Evolutionary conservation across 2,797 vertebrate species (phyloP), one percentile per base, ranked within the genome.

Genomic region (Dallia pectoralis): DNA sequence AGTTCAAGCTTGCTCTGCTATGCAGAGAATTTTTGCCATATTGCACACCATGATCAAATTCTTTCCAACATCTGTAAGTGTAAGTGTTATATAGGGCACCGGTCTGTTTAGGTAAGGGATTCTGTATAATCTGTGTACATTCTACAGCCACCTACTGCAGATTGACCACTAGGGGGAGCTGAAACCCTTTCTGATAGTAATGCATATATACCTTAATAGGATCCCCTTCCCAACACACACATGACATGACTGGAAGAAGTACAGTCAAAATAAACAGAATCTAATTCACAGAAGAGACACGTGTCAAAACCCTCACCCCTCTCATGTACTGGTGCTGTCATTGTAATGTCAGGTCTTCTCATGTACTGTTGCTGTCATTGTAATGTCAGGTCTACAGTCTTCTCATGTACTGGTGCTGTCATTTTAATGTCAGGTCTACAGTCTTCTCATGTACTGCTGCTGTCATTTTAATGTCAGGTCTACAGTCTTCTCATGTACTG

Each of bases 121-220:
- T 53, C 49, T 6, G 19, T 53, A 53, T 53, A 19, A 51, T 6
- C 49, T 18, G 1, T 53, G 19, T 53, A 18, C 5, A 53, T 63
- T 63, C 15, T 25, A 63, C 47, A 32, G 48, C n/a, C 18, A 47
- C 2, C 6, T 4, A 47, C 3, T 9, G 12, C 18, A 49, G 15
- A n/a, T 33, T 29, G 32, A 22, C 63, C 51, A 75, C 32, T 66
- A 72, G 69, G 61, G 53, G 66, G 73, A 73, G 36, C 47, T 67
- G 53, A 25, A 30, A 56, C 12, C 33, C 49, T 70, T 22, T 47
- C 33, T 51, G n/a, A n/a, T 40, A 30, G 25, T 48, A 27, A 29
- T 67, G 33, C 22, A 27, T 15, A 29, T 53, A n/a, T n/a, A n/a
- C n/a, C n/a, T n/a, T n/a, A n/a, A n/a, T n/a, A n/a, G n/a, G 9